phyloP scores from a whole-genome alignment of 1,140 invertebrate species.

The Vanessa atalanta region DNA sequence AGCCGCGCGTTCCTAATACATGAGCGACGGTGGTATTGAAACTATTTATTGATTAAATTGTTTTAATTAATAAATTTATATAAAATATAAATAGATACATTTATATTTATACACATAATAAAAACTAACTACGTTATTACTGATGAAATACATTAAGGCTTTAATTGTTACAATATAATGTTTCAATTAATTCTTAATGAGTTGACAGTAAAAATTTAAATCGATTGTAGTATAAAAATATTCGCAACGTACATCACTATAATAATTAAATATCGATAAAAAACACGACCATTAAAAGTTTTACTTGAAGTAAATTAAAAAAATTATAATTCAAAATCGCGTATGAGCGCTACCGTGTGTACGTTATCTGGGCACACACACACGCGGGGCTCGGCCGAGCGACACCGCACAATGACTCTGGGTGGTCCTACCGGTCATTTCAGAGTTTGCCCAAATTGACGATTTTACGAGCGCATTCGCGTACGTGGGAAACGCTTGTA shows the following conservation, averaged over 20 bases:
- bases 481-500: conserved; percentile 35
- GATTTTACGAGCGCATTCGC: conserved; percentile 43
- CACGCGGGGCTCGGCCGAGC: conserved; percentile 35
- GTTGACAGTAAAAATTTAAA: too few species aligned
- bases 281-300: neutral
- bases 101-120: too few species aligned
- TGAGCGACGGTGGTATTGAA: conserved; percentile 26
- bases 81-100: neutral
- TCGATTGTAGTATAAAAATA: too few species aligned
- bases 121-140: too few species aligned
- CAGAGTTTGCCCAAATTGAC: conserved; percentile 57
- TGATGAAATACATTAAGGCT: too few species aligned
- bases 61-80: conserved; percentile 30
- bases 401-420: conserved; percentile 54
- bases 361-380: conserved; percentile 11
- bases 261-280: neutral
- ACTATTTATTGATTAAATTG: neutral
- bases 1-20: conserved; percentile 30
- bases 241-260: too few species aligned
- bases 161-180: too few species aligned
- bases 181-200: too few species aligned
- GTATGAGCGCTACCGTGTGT: conserved; percentile 7
- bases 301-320: neutral
- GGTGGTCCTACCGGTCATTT: conserved; percentile 51
- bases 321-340: neutral